Base-by-base conservation (phyloP, 2,797 vertebrate genomes). In the Streptopelia turtur region DNA sequence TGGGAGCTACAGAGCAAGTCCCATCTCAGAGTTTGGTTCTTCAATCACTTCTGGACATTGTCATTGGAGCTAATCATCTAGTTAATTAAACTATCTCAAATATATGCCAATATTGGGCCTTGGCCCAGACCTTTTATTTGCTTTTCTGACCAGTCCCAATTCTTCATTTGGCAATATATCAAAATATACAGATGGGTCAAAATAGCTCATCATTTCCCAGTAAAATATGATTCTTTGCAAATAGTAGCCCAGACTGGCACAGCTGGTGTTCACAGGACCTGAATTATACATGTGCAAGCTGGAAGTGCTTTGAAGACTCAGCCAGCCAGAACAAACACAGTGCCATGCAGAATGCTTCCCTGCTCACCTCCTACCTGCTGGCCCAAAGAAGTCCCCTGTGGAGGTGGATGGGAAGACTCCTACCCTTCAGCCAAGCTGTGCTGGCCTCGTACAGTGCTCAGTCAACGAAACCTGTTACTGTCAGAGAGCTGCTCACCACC, bases 221-320 rank as follows among this genome's bases (percentile, higher is more conserved):
- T 84, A 86, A 92, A 94, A 94, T 69, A 53, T 5, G 57, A 86
- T 69, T 90, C 83, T 82, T 95, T 95, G 74, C 81, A 79, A 87
- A 89, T 66, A 76, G 74, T 84, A 87, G 84, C 56, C 55, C 72
- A 89, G 83, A 16, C 74, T 76, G 81, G 72, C 95, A 92, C 80
- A 93, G 83, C 90, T 90, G 90, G 30, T 79, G 28, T 69, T 76
- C 80, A 24, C 69, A 84, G 86, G 80, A 65, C 65, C 83, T 95
- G 85, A 95, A 93, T 96, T 94, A 95, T 84, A 82, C 70, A 92
- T 95, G 56, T 28, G 63, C 66, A 76, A 87, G 77, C 66, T 94
- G 83, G 77, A 86, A 82, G 47, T 20, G 70, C 70, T 91, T 74
- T 37, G 59, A 59, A 69, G 86, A 70, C 28, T 69, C 66, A 95